A percentile compares a stretch with the other conserved stretches of the same genome.
phyloP scores from a whole-genome alignment of 2,113 vertebrate species.

The Emydocephalus ijimae region DNA sequence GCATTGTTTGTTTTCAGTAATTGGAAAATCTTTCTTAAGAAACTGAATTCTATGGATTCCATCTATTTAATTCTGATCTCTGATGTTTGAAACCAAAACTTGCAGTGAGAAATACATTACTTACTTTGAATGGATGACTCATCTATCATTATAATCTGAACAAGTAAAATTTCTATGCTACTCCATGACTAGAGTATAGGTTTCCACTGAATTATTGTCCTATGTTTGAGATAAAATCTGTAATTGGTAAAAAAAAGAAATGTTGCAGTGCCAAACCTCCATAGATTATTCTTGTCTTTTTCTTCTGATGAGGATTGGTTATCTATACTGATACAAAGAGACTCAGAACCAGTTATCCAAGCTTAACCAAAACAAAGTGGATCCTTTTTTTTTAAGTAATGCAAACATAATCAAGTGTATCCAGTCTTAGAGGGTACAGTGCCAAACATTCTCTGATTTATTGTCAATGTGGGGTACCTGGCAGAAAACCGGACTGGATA shows the following conservation, averaged over 20 bases:
- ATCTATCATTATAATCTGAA: background rate
- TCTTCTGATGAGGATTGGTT: constrained; percentile 44
- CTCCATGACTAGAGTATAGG: background rate
- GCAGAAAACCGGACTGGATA: background rate
- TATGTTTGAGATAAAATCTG: background rate
- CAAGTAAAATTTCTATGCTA: background rate
- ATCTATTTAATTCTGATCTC: background rate
- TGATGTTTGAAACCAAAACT: background rate
- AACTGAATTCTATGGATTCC: background rate
- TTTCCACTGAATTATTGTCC: background rate
- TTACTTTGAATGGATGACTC: background rate
- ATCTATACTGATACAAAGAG: constrained; percentile 9
- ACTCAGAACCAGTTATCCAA: background rate
- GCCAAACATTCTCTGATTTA: background rate
- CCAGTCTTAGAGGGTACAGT: background rate
- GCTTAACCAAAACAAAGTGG: background rate
- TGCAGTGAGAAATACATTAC: background rate
- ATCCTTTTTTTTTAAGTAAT: background rate
- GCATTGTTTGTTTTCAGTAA: background rate
- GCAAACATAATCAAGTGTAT: background rate
- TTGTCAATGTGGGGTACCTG: background rate
- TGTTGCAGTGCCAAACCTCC: background rate
- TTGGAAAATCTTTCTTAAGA: background rate
- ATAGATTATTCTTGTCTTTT: background rate
- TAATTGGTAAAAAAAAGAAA: constrained; percentile 34